Conservation (phyloP, 2,113 vertebrate genomes). For the Microcebus tavaratra region DNA sequence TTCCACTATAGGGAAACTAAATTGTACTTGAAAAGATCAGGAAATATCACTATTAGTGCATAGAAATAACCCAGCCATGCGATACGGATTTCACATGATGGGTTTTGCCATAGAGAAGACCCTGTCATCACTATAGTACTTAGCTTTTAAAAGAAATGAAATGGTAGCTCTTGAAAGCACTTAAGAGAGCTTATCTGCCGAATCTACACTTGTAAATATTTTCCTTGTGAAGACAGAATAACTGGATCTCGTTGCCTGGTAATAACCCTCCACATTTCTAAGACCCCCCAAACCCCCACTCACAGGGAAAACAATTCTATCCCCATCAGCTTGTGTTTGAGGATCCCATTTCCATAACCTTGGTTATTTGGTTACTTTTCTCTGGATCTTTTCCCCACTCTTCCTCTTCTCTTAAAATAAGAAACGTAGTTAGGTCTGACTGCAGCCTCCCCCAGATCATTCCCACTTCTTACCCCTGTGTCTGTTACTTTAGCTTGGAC, state of each 20-base stretch:
- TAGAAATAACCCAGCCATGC: not conserved
- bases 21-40: conserved; percentile 41
- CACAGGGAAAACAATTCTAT: not conserved
- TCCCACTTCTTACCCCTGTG: not conserved
- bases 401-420: not conserved
- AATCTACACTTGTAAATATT: conserved; percentile 43
- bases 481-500: conserved; percentile 57
- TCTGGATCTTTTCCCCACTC: not conserved
- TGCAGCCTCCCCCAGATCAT: not conserved
- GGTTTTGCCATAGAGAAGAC: not conserved
- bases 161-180: conserved; percentile 12
- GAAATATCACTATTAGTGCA: conserved; percentile 9
- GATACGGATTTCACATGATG: not conserved
- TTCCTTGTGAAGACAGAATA: conserved; percentile 1
- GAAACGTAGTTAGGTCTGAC: not conserved
- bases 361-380: not conserved
- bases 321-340: not conserved
- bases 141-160: conserved; percentile 60
- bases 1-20: conserved; percentile 38
- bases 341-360: not conserved
- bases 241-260: not conserved
- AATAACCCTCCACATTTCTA: not conserved
- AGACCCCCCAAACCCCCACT: not conserved
- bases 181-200: conserved; percentile 43
- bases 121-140: not conserved